phyloP scores from a whole-genome alignment of 2,888 invertebrate genomes.

The Callimorpha dominula region DNA sequence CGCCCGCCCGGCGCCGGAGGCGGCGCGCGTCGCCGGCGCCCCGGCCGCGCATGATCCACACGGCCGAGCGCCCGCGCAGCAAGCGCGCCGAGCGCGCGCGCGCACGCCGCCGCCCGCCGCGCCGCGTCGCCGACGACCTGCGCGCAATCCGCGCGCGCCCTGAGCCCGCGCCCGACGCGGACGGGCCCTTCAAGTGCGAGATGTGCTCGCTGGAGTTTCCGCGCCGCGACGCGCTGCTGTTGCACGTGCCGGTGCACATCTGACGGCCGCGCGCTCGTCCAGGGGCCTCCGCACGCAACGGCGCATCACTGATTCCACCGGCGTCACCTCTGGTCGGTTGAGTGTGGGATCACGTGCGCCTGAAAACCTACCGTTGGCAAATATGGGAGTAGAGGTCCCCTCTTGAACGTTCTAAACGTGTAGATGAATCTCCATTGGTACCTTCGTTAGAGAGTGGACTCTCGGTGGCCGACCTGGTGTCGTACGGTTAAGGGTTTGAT shows the following conservation, averaged over 20 bases:
- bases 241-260: constrained; percentile 94
- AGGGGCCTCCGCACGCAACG: background rate
- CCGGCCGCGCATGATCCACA: constrained; percentile 92
- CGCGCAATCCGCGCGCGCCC: constrained; percentile 68
- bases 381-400: background rate
- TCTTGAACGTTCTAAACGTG: background rate
- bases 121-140: constrained; percentile 78
- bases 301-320: background rate
- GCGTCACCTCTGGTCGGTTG: no score
- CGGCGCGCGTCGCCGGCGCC: constrained; percentile 77
- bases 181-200: constrained; percentile 91
- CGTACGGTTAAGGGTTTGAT: background rate
- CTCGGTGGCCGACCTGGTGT: background rate
- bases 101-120: constrained; percentile 67
- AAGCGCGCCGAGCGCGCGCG: constrained; percentile 65
- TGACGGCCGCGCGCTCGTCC: constrained; percentile 73
- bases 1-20: constrained; percentile 81
- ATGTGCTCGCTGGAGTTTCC: constrained; percentile 93
- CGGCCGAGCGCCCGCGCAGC: constrained; percentile 76
- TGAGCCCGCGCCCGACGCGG: constrained; percentile 67
- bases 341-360: no score
- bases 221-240: constrained; percentile 90
- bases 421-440: constrained; percentile 35
- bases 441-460: background rate
- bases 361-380: no score